Percentiles rank a stretch among this genome's conserved stretches.
phyloP scores from a whole-genome alignment of 2,113 vertebrate genomes.

The Ammodytes marinus region DNA sequence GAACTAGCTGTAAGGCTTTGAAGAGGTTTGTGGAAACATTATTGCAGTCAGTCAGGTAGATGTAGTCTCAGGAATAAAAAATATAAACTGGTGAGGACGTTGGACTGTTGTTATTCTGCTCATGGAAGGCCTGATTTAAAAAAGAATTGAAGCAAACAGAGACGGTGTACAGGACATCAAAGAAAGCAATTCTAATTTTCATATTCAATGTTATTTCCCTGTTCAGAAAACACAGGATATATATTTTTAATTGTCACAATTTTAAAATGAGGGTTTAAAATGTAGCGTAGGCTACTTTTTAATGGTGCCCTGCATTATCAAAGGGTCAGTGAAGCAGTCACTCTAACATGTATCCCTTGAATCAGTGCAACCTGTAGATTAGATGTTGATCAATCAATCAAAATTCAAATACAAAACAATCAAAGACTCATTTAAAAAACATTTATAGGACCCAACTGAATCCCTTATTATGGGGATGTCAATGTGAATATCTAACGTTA shows the following conservation, averaged over 20 bases:
- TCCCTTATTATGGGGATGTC: background rate
- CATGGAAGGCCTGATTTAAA: background rate
- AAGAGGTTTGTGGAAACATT: conserved; percentile 4
- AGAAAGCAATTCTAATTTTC: background rate
- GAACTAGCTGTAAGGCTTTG: background rate
- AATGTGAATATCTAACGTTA: background rate
- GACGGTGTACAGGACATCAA: background rate
- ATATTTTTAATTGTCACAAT: too few species aligned
- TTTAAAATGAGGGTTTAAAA: too few species aligned
- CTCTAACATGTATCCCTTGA: background rate
- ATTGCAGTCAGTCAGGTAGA: background rate
- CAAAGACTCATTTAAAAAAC: background rate
- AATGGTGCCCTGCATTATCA: too few species aligned
- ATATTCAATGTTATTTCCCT: too few species aligned
- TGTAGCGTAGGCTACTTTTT: too few species aligned
- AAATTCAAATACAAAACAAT: background rate
- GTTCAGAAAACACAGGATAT: too few species aligned
- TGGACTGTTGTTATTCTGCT: background rate
- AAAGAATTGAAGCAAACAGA: background rate
- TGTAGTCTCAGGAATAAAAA: background rate
- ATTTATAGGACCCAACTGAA: background rate
- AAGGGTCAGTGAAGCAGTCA: background rate
- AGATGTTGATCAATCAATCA: background rate
- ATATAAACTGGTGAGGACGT: background rate
- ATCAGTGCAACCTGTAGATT: background rate